phyloP scores from a whole-genome alignment of 2,888 invertebrate species.

The Athalia circularis region DNA sequence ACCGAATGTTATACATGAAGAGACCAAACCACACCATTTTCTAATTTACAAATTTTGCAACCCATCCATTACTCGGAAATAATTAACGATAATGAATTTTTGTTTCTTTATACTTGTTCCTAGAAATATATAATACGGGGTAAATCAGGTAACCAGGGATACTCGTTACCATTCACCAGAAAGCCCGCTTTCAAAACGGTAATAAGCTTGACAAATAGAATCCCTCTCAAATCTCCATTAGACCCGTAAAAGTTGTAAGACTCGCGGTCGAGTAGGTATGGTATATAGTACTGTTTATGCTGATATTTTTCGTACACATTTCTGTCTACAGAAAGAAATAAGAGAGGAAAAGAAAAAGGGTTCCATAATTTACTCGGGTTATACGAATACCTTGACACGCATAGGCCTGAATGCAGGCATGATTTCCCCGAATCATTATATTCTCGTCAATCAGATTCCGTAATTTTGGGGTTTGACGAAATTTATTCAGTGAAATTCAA shows the following conservation, averaged over 20 bases:
- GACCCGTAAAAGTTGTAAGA: neutral
- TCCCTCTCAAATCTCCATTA: conserved; percentile 9
- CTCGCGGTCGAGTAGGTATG: neutral
- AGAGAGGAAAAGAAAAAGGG: no score
- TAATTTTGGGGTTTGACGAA: neutral
- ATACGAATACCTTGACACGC: no score
- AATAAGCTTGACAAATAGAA: conserved; percentile 17
- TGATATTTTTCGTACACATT: neutral
- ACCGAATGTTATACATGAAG: no score
- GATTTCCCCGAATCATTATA: conserved; percentile 3
- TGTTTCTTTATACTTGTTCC: no score
- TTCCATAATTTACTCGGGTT: no score
- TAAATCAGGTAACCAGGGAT: neutral
- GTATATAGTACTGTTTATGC: neutral
- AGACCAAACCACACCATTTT: no score
- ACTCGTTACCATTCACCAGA: neutral
- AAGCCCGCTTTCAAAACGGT: neutral
- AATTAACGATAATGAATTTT: no score
- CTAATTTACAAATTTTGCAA: no score
- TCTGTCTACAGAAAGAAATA: neutral
- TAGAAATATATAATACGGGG: neutral
- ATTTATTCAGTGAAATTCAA: neutral
- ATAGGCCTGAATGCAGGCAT: no score
- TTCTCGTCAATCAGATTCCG: conserved; percentile 4
- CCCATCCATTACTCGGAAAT: no score